Evolutionary conservation across 2,888 invertebrate genomes (phyloP).

Genomic region (Eupeodes luniger): DNA sequence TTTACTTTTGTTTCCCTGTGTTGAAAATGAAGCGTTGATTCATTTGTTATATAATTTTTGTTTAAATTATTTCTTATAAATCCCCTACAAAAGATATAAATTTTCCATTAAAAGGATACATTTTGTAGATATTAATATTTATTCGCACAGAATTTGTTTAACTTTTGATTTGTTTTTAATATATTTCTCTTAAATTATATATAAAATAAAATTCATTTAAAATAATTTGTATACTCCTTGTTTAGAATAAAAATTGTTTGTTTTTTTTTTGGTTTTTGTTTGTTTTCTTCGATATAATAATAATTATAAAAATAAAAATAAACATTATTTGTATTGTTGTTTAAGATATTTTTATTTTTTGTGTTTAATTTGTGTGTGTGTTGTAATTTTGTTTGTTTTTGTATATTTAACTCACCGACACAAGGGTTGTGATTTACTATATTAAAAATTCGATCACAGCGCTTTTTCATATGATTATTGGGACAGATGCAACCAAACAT

Average conservation of each 20-base stretch:
- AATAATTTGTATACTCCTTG: background rate
- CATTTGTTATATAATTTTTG: conserved; percentile 3
- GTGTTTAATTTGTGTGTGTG: conserved; percentile 24
- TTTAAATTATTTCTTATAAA: conserved; percentile 36
- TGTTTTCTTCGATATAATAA: conserved; percentile 1
- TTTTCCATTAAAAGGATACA: conserved; percentile 41
- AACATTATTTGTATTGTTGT: conserved; percentile 17
- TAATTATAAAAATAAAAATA: background rate
- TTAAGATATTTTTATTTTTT: conserved; percentile 17
- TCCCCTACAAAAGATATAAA: conserved; percentile 66
- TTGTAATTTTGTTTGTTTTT: conserved; percentile 26
- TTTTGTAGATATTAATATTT: conserved; percentile 16
- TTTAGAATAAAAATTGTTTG: background rate
- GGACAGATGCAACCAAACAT: conserved; percentile 97
- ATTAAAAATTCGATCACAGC: conserved; percentile 94
- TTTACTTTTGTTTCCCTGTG: conserved; percentile 66
- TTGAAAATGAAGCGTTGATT: conserved; percentile 59
- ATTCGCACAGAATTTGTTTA: conserved; percentile 61
- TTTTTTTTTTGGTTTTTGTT: background rate
- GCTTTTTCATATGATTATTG: conserved; percentile 93
- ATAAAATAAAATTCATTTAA: conserved; percentile 3
- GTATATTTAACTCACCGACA: conserved; percentile 89
- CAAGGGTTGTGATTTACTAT: conserved; percentile 97
- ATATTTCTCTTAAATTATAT: conserved; percentile 7
- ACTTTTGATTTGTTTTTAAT: conserved; percentile 2